These are phyloP conservation scores for Cydia fagiglandana DNA, from an alignment of 1,140 invertebrate genomes.

Conservation along the genomic window DNA sequence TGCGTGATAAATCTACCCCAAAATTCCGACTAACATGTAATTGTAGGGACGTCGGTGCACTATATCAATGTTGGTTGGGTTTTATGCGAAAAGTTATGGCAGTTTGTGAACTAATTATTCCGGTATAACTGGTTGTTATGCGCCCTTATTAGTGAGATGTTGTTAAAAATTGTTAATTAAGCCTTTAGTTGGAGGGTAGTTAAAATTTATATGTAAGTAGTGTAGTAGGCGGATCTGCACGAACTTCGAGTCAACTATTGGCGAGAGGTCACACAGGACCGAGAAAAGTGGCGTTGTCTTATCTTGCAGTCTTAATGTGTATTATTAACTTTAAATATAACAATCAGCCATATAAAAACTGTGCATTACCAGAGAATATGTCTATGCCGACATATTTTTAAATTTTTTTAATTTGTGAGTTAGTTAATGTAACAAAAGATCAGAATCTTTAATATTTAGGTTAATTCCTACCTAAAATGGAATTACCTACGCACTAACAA, in stretches of 20 bases:
- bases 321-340: too few species aligned
- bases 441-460: neutral
- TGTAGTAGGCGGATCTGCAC: too few species aligned
- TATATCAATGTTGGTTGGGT: conserved; percentile 17
- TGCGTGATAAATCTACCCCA: conserved; percentile 26
- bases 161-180: conserved; percentile 31
- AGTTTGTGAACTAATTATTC: conserved; percentile 18
- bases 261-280: too few species aligned
- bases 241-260: too few species aligned
- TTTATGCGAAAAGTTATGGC: conserved; percentile 1
- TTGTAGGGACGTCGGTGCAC: conserved; percentile 17
- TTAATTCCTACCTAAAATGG: neutral
- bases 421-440: too few species aligned
- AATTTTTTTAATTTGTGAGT: too few species aligned
- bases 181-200: neutral
- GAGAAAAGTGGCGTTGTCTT: too few species aligned
- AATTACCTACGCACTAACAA: neutral
- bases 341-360: too few species aligned
- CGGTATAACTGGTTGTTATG: neutral
- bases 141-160: conserved; percentile 9
- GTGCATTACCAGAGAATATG: too few species aligned
- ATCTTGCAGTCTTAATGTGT: too few species aligned
- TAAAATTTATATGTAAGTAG: too few species aligned
- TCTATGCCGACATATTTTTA: too few species aligned
- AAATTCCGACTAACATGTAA: conserved; percentile 25